Percentiles rank a stretch among this genome's conserved stretches.
These are phyloP conservation scores for Anagyrus pseudococci DNA, from an alignment of 2,888 invertebrate genomes.

Conservation along the genomic window DNA sequence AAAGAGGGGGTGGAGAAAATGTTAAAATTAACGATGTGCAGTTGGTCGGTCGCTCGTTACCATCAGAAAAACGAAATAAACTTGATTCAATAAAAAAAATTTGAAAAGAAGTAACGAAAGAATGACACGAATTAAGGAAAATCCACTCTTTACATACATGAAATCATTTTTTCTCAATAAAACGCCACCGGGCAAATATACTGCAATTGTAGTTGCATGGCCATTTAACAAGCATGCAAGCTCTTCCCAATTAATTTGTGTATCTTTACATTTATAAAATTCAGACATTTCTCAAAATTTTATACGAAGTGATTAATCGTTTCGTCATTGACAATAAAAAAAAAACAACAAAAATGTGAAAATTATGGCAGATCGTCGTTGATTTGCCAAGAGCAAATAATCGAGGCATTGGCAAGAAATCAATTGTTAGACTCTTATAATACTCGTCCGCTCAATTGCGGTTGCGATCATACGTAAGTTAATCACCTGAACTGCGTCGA, in stretches of 20 bases:
- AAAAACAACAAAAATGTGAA: too few species aligned
- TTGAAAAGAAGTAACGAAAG: conserved; percentile 43
- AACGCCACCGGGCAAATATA: conserved; percentile 58
- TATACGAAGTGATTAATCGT: too few species aligned
- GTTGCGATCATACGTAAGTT: too few species aligned
- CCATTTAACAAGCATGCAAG: conserved; percentile 42
- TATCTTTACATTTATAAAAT: too few species aligned
- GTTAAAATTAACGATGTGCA: conserved; percentile 35
- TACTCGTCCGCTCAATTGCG: too few species aligned
- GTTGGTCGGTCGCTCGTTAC: conserved; percentile 29
- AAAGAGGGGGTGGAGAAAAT: conserved; percentile 47
- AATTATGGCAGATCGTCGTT: too few species aligned
- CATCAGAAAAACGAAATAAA: conserved; percentile 9
- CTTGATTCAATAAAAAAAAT: conserved; percentile 27
- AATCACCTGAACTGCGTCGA: too few species aligned
- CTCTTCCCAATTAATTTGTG: conserved; percentile 11
- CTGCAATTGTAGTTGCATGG: conserved; percentile 59
- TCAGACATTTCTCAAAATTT: too few species aligned
- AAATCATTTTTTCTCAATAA: conserved; percentile 58
- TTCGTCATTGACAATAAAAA: too few species aligned
- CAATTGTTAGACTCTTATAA: too few species aligned
- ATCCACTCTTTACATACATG: conserved; percentile 41
- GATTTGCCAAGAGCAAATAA: too few species aligned
- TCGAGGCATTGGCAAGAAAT: too few species aligned
- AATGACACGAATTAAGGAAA: conserved; percentile 8